A percentile compares a stretch with the other conserved stretches of the same genome.
Conservation (phyloP, 2,888 invertebrate species). For the Hydroisotoma schaefferi region DNA sequence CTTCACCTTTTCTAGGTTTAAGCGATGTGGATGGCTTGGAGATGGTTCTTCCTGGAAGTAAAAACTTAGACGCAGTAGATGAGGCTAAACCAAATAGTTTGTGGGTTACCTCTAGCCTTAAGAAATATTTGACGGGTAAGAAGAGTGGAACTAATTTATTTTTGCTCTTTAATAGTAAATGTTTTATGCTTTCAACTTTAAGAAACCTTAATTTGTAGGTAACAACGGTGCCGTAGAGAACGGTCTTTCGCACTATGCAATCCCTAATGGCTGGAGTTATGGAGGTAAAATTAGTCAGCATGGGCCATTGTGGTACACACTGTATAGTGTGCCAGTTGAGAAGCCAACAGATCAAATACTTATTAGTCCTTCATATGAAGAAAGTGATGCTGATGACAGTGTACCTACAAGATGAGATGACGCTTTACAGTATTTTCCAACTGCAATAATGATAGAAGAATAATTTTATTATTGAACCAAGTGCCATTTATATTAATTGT, state of each 20-base stretch:
- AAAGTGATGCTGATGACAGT: background rate
- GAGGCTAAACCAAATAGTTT: slow-evolving; percentile 31
- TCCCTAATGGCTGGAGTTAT: slow-evolving; percentile 80
- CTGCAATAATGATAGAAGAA: too few species aligned
- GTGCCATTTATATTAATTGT: too few species aligned
- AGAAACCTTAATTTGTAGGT: slow-evolving; percentile 39
- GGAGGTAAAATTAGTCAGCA: slow-evolving; percentile 71
- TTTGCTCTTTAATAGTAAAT: background rate
- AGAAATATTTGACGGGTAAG: slow-evolving; percentile 39
- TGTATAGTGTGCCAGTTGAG: slow-evolving; percentile 51
- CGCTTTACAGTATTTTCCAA: background rate
- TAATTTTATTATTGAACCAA: background rate
- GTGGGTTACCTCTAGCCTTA: slow-evolving; percentile 40
- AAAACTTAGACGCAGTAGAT: slow-evolving; percentile 19
- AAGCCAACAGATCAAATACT: background rate
- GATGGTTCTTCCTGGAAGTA: slow-evolving; percentile 22
- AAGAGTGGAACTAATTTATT: background rate
- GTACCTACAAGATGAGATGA: slow-evolving; percentile 12
- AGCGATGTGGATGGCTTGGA: slow-evolving; percentile 24
- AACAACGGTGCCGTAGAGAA: slow-evolving; percentile 62
- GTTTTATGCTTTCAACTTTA: background rate
- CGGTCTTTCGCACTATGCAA: slow-evolving; percentile 71
- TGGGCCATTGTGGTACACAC: slow-evolving; percentile 74
- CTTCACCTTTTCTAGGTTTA: slow-evolving; percentile 14
- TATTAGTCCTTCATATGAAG: background rate